Evolutionary conservation across 2,113 vertebrate genomes (phyloP).

Genomic region (Erpornis zantholeuca): DNA sequence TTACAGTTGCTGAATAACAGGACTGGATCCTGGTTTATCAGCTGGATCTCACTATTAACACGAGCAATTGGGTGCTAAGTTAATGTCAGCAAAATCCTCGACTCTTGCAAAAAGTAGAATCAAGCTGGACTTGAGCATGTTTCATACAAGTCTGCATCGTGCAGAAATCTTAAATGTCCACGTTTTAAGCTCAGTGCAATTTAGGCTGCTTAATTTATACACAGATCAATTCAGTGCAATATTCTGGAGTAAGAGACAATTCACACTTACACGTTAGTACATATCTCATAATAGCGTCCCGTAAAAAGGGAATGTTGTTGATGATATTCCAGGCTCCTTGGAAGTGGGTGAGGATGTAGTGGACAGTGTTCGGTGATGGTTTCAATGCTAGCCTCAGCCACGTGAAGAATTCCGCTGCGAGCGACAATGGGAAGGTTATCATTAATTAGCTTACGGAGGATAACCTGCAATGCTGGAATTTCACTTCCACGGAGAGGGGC

Average conservation of each 20-base stretch:
- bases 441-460: not conserved
- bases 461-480: not conserved
- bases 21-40: not conserved
- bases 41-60: not conserved
- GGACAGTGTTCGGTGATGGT: slow-evolving; percentile 87
- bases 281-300: slow-evolving; percentile 89
- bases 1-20: not conserved
- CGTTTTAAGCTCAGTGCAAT: not conserved
- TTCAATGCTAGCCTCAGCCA: slow-evolving; percentile 84
- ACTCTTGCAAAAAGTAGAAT: not conserved
- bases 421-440: not conserved
- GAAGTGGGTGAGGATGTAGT: slow-evolving; percentile 94
- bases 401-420: slow-evolving; percentile 88
- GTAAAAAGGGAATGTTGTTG: slow-evolving; percentile 87
- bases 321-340: slow-evolving; percentile 92
- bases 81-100: not conserved
- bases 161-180: not conserved
- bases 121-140: not conserved
- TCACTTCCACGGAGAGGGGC: too few species aligned
- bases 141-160: not conserved
- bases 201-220: not conserved
- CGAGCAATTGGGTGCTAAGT: not conserved
- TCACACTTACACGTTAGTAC: slow-evolving; percentile 90
- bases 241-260: not conserved
- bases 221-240: not conserved